Conservation (phyloP, 2,888 invertebrate species). For the Sminthurinus aureus region DNA sequence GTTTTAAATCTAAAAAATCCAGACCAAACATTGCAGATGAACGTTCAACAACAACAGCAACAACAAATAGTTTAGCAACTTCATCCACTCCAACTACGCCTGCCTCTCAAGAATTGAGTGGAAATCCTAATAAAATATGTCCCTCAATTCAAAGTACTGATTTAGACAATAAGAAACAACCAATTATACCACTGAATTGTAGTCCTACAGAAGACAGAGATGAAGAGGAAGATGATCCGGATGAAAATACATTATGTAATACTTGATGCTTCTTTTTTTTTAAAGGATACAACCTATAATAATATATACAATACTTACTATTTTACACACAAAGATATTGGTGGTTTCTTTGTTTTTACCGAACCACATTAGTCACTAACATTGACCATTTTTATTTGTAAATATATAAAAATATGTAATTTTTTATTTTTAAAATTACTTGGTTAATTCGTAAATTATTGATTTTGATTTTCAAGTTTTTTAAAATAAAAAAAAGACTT, state of each 20-base stretch:
- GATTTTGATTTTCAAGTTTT: too few relatives aligned
- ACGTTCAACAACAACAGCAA: neutral
- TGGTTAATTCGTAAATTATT: too few relatives aligned
- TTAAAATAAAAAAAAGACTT: too few relatives aligned
- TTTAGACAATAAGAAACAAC: neutral
- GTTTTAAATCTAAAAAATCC: constrained; percentile 62
- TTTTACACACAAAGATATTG: too few relatives aligned
- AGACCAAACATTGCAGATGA: neutral
- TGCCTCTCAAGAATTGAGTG: neutral
- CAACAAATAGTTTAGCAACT: neutral
- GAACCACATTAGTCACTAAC: neutral
- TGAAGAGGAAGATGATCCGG: constrained; percentile 70
- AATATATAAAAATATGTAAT: too few relatives aligned
- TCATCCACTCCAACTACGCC: neutral
- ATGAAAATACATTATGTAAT: constrained; percentile 37
- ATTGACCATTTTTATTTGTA: neutral
- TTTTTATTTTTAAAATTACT: too few relatives aligned
- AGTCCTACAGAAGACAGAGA: constrained; percentile 67
- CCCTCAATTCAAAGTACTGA: constrained; percentile 5
- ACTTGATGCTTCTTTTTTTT: too few relatives aligned
- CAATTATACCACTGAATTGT: neutral
- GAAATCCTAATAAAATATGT: too few relatives aligned
- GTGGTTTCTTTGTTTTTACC: too few relatives aligned
- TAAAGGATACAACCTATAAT: too few relatives aligned
- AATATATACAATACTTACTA: too few relatives aligned